phyloP scores from a whole-genome alignment of 1,140 invertebrate genomes.

The Hirudo medicinalis region DNA sequence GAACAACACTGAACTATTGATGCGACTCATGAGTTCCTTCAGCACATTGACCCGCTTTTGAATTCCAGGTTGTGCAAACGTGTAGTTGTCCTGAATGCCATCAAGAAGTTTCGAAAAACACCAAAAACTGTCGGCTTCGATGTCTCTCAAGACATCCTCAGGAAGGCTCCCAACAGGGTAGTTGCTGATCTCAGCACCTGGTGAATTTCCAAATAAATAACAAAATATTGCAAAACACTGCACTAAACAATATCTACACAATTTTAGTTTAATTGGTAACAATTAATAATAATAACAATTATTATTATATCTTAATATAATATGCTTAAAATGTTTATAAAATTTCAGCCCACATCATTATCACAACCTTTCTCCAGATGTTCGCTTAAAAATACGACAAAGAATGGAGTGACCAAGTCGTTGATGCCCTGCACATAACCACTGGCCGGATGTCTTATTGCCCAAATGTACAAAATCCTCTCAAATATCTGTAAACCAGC shows the following conservation, averaged over 20 bases:
- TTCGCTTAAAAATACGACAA: slow-evolving; percentile 94
- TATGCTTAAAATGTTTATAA: too few relatives aligned
- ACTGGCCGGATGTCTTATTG: slow-evolving; percentile 92
- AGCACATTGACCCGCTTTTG: slow-evolving; percentile 78
- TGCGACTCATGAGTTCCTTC: slow-evolving; percentile 85
- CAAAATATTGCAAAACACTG: background rate
- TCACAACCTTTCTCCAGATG: slow-evolving; percentile 37
- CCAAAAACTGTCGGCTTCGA: slow-evolving; percentile 99
- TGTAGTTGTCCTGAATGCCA: slow-evolving; percentile 99
- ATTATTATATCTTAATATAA: too few relatives aligned
- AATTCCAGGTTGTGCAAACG: slow-evolving; percentile 97
- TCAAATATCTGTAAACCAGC: slow-evolving; percentile 69
- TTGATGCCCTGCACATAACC: slow-evolving; percentile 99
- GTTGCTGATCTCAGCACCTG: slow-evolving; percentile 69
- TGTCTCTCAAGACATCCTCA: slow-evolving; percentile 62
- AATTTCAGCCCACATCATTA: background rate
- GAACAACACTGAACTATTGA: slow-evolving; percentile 57
- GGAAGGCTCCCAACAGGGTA: slow-evolving; percentile 67
- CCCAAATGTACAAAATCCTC: slow-evolving; percentile 95
- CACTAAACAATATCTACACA: too few relatives aligned
- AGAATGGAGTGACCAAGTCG: slow-evolving; percentile 95
- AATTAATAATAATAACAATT: too few relatives aligned
- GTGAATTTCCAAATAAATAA: slow-evolving; percentile 23
- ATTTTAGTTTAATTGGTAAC: too few relatives aligned
- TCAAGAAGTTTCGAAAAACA: slow-evolving; percentile 94